phyloP scores from a whole-genome alignment of 2,888 invertebrate species.

The Sinopyrophorus schimmeli region DNA sequence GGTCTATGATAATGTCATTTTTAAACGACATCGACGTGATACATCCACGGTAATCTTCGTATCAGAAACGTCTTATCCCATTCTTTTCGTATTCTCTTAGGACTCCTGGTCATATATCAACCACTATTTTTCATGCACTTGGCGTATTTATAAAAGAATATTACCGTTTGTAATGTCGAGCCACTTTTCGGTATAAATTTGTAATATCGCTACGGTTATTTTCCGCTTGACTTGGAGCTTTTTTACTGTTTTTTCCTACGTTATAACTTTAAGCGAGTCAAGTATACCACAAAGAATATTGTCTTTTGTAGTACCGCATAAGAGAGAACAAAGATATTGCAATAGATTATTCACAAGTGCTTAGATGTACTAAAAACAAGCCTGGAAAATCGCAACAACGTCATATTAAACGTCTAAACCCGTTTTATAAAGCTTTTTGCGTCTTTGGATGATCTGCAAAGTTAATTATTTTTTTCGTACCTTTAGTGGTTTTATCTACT shows the following conservation, averaged over 20 bases:
- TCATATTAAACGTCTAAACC: constrained; percentile 13
- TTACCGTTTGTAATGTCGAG: constrained; percentile 37
- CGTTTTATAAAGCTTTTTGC: too few species aligned
- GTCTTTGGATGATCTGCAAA: too few species aligned
- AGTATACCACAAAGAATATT: constrained; percentile 41
- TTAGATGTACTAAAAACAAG: constrained; percentile 36
- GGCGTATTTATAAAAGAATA: constrained; percentile 37
- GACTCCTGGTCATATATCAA: constrained; percentile 34
- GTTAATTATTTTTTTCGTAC: too few species aligned
- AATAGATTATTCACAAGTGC: constrained; percentile 44
- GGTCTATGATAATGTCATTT: constrained; percentile 39
- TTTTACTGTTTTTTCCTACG: constrained; percentile 36
- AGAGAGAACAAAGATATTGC: constrained; percentile 40
- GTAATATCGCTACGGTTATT: constrained; percentile 39
- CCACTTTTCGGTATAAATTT: constrained; percentile 39
- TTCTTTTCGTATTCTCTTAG: constrained; percentile 39
- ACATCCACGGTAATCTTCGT: constrained; percentile 38
- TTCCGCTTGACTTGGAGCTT: constrained; percentile 35
- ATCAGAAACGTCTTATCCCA: constrained; percentile 37
- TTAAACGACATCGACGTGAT: constrained; percentile 42
- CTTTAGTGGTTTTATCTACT: too few species aligned
- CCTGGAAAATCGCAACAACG: constrained; percentile 40
- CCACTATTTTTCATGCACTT: constrained; percentile 37
- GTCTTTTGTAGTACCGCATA: constrained; percentile 39
- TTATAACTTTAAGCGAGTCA: constrained; percentile 37